These are phyloP conservation scores for Rousettus madagascariensis DNA, from an alignment of 2,797 vertebrate genomes.

Conservation along the genomic window DNA sequence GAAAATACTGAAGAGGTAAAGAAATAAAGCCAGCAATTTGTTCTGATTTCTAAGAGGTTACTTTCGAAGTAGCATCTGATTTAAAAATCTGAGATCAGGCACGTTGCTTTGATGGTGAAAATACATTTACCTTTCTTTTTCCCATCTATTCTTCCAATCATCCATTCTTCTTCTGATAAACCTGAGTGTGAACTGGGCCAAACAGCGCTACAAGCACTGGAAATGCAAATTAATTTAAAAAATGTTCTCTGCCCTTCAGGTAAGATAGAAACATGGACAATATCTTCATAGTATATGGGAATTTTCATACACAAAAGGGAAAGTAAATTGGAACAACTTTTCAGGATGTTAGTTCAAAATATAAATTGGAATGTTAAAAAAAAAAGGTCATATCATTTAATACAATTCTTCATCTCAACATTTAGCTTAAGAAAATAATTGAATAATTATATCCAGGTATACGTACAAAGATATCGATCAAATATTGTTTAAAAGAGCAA, in stretches of 20 bases:
- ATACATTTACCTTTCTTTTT: background rate
- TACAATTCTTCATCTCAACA: constrained; percentile 24
- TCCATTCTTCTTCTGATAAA: background rate
- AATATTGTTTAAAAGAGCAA: constrained; percentile 34
- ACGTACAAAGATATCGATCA: background rate
- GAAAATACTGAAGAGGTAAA: background rate
- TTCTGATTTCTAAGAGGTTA: background rate
- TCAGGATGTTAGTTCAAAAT: background rate
- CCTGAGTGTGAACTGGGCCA: background rate
- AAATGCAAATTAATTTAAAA: constrained; percentile 30
- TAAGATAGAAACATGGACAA: constrained; percentile 26
- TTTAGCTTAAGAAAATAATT: constrained; percentile 31
- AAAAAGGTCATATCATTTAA: background rate
- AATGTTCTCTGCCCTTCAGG: background rate
- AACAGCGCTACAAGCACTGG: background rate
- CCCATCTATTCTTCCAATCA: background rate
- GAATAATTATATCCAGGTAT: background rate
- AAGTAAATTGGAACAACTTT: background rate
- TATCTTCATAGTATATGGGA: background rate
- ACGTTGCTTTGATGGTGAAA: background rate
- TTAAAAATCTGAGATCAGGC: background rate
- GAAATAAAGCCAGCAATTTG: background rate
- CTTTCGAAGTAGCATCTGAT: background rate
- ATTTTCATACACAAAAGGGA: background rate
- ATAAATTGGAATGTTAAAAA: background rate